Conservation (phyloP, 2,888 invertebrate genomes). For the Drosophila barbarae region DNA sequence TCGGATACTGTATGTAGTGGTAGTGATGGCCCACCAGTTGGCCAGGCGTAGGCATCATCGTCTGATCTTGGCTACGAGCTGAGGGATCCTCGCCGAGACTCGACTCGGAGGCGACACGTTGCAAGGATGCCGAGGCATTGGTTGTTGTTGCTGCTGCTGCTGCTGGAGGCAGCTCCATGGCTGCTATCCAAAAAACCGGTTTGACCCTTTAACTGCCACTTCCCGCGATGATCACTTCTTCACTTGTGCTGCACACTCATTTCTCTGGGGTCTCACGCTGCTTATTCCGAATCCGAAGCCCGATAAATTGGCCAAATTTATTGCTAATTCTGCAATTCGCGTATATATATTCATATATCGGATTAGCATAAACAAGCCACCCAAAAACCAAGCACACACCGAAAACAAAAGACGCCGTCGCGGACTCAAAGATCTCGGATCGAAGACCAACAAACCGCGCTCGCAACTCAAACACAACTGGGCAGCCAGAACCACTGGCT, state of each 20-base stretch:
- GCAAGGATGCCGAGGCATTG: slow-evolving; percentile 53
- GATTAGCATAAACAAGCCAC: slow-evolving; percentile 69
- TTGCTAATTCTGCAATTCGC: slow-evolving; percentile 56
- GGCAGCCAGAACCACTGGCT: slow-evolving; percentile 18
- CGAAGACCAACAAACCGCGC: slow-evolving; percentile 26
- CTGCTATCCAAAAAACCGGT: slow-evolving; percentile 72
- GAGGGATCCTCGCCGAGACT: slow-evolving; percentile 80
- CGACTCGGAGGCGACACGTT: slow-evolving; percentile 82
- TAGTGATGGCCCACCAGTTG: slow-evolving; percentile 69
- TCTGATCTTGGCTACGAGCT: slow-evolving; percentile 48
- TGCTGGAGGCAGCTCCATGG: slow-evolving; percentile 40
- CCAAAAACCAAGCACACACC: slow-evolving; percentile 2
- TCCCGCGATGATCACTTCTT: slow-evolving; percentile 50
- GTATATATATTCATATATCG: slow-evolving; percentile 54
- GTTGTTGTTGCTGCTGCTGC: slow-evolving; percentile 26
- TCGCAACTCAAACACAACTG: slow-evolving; percentile 51
- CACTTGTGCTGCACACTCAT: slow-evolving; percentile 57
- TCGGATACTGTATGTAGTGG: slow-evolving; percentile 79
- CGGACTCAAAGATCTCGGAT: slow-evolving; percentile 25
- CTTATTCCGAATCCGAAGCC: slow-evolving; percentile 43
- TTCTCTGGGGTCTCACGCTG: slow-evolving; percentile 62
- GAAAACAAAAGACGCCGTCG: slow-evolving; percentile 15
- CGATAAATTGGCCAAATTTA: slow-evolving; percentile 61
- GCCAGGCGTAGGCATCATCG: slow-evolving; percentile 53
- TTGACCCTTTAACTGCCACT: slow-evolving; percentile 72